Conservation (phyloP, 2,797 vertebrate genomes). For the Enteromius paludinosus region DNA sequence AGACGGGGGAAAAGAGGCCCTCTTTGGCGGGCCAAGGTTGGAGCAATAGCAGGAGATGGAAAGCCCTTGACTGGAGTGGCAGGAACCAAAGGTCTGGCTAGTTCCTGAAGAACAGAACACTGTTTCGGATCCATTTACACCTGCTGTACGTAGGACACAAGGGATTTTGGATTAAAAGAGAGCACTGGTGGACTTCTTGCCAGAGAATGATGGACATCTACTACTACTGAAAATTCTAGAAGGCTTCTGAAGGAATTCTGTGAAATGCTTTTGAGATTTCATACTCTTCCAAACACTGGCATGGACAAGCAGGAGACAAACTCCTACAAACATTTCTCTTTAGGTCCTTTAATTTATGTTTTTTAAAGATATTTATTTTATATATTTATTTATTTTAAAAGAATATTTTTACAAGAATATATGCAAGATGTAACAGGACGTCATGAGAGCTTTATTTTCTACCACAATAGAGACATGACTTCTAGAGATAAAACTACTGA, state of each 20-base stretch:
- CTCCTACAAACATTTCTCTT: conserved; percentile 75
- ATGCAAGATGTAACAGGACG: conserved; percentile 72
- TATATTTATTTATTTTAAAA: conserved; percentile 99
- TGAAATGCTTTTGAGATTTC: conserved; percentile 59
- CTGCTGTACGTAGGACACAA: conserved; percentile 25
- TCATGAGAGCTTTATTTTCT: conserved; percentile 59
- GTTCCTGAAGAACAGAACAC: conserved; percentile 21
- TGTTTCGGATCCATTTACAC: conserved; percentile 28
- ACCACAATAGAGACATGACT: conserved; percentile 43
- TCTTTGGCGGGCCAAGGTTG: conserved; percentile 9
- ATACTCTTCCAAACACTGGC: conserved; percentile 56
- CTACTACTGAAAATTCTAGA: conserved; percentile 57
- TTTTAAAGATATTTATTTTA: conserved; percentile 98
- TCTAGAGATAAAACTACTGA: conserved; percentile 46
- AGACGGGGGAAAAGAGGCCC: conserved; percentile 2
- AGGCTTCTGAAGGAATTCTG: conserved; percentile 71
- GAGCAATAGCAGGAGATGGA: conserved; percentile 18
- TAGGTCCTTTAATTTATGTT: conserved; percentile 91
- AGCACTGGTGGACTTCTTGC: conserved; percentile 42
- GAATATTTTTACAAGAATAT: conserved; percentile 99
- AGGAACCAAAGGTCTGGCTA: conserved; percentile 28
- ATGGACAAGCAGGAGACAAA: conserved; percentile 70
- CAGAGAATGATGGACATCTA: conserved; percentile 51
- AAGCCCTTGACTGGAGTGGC: conserved; percentile 6
- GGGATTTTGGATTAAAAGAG: conserved; percentile 38